phyloP scores from a whole-genome alignment of 2,888 invertebrate genomes.

The Nudaria mundana region DNA sequence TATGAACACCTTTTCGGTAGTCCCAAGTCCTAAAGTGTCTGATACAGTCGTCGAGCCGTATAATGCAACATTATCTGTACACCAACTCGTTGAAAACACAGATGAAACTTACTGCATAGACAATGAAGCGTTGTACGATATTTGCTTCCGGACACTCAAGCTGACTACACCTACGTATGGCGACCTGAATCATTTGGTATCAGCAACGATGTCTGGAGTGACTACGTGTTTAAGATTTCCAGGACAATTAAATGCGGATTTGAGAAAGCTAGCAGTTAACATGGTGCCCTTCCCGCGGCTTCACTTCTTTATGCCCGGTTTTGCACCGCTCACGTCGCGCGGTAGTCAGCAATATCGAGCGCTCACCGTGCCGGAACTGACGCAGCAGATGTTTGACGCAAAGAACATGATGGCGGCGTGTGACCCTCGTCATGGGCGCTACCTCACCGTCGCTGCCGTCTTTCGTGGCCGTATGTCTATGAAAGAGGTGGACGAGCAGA shows the following conservation, averaged over 20 bases:
- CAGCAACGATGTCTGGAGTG: slow-evolving; percentile 65
- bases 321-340: slow-evolving; percentile 86
- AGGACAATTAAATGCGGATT: slow-evolving; percentile 85
- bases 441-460: slow-evolving; percentile 92
- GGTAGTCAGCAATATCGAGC: slow-evolving; percentile 93
- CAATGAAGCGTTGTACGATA: slow-evolving; percentile 89
- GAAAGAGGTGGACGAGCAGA: slow-evolving; percentile 93
- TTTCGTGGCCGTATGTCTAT: slow-evolving; percentile 95
- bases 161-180: slow-evolving; percentile 87
- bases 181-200: slow-evolving; percentile 83
- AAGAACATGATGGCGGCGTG: slow-evolving; percentile 99
- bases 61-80: slow-evolving; percentile 84
- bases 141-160: slow-evolving; percentile 88
- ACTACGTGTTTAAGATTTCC: slow-evolving; percentile 68
- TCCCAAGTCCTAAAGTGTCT: slow-evolving; percentile 87
- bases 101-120: slow-evolving; percentile 85
- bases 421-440: slow-evolving; percentile 93
- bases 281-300: slow-evolving; percentile 87
- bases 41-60: slow-evolving; percentile 85
- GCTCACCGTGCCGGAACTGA: slow-evolving; percentile 92
- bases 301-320: slow-evolving; percentile 81
- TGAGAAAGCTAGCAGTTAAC: slow-evolving; percentile 74
- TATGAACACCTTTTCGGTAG: slow-evolving; percentile 84
- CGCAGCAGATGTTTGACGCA: slow-evolving; percentile 94
- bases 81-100: slow-evolving; percentile 86